Conservation (phyloP, 2,888 invertebrate species). For the Cerastis leucographa region DNA sequence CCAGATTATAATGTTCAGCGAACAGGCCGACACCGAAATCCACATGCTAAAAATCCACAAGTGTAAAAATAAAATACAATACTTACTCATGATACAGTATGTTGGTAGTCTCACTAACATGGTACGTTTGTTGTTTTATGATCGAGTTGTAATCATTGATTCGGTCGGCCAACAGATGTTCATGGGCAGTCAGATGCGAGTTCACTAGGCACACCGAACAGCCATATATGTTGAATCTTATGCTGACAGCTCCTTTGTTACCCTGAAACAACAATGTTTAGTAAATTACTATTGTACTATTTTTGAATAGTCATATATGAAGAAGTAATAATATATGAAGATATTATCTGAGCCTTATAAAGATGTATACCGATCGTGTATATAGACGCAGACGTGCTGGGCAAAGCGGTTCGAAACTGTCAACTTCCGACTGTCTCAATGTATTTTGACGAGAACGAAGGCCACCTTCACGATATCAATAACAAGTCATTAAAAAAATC, state of each 20-base stretch:
- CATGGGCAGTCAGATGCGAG: conserved; percentile 97
- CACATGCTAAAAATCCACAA: background rate
- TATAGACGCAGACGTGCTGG: background rate
- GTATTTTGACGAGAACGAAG: background rate
- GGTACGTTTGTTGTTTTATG: conserved; percentile 95
- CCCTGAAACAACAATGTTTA: conserved; percentile 91
- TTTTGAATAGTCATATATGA: too few relatives aligned
- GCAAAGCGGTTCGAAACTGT: background rate
- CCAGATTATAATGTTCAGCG: too few relatives aligned
- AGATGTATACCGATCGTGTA: background rate
- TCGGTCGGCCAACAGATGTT: conserved; percentile 95
- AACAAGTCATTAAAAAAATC: background rate
- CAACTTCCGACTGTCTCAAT: background rate
- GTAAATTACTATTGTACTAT: conserved; percentile 21
- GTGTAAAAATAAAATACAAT: background rate
- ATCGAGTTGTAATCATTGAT: conserved; percentile 97
- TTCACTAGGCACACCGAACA: conserved; percentile 97
- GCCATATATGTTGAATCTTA: conserved; percentile 96
- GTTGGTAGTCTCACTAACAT: conserved; percentile 94
- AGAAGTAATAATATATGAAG: too few relatives aligned
- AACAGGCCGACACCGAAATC: too few relatives aligned
- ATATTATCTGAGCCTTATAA: background rate
- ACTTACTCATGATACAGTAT: conserved; percentile 98
- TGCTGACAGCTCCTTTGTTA: conserved; percentile 98
- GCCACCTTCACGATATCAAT: background rate